Conservation (phyloP, 2,797 vertebrate species). For the Ctenopoma multispine region DNA sequence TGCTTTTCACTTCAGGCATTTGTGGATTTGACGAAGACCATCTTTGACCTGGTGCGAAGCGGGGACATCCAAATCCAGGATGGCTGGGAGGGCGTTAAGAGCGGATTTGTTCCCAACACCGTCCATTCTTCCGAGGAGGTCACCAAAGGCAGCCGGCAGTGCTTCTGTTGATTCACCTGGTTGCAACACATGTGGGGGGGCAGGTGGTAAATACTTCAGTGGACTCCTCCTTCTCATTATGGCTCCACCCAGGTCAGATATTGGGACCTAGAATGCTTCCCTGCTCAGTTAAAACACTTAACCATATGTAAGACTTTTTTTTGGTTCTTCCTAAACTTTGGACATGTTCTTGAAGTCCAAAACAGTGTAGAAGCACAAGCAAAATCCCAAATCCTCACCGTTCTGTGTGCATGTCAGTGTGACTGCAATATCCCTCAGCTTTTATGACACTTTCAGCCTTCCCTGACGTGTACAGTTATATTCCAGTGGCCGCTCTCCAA, state of each 20-base stretch:
- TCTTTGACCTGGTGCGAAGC: conserved; percentile 91
- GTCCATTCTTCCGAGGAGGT: conserved; percentile 95
- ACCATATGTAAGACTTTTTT: conserved; percentile 31
- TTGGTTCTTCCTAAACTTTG: conserved; percentile 16
- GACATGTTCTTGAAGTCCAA: conserved; percentile 24
- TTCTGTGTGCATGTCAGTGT: conserved; percentile 54
- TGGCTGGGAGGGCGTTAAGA: conserved; percentile 95
- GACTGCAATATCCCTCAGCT: conserved; percentile 35
- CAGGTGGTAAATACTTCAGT: neutral
- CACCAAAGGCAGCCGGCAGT: conserved; percentile 90
- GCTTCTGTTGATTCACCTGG: conserved; percentile 87
- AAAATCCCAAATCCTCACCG: conserved; percentile 28
- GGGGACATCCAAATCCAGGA: conserved; percentile 94
- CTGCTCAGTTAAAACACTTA: conserved; percentile 16
- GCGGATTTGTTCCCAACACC: conserved; percentile 91
- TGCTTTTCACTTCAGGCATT: conserved; percentile 79
- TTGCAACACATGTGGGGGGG: neutral
- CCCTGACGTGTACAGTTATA: conserved; percentile 40
- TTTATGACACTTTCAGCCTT: conserved; percentile 48
- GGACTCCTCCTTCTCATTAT: conserved; percentile 34
- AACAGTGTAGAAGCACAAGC: conserved; percentile 65
- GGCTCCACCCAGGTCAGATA: conserved; percentile 29
- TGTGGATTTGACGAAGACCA: conserved; percentile 92
- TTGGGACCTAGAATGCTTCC: conserved; percentile 14
- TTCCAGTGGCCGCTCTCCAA: conserved; percentile 5